These are phyloP conservation scores for Actinia equina DNA, from an alignment of 64 coral and sea anemone species.

Conservation along the genomic window DNA sequence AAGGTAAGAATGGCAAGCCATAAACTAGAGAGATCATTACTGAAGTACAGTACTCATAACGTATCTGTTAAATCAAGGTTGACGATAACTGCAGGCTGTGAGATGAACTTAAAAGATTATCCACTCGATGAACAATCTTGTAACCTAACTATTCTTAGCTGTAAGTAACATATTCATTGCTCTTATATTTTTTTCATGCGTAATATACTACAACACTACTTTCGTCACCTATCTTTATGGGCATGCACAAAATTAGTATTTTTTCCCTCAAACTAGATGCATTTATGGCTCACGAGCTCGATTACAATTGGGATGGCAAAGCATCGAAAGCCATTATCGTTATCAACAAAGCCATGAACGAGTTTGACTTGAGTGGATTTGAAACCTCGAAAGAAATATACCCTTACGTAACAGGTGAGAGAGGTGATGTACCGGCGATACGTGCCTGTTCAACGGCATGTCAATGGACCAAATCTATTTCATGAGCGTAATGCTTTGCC, in stretches of 20 bases:
- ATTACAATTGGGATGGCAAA: constrained; percentile 31
- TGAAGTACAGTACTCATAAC: no score
- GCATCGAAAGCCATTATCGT: constrained; percentile 19
- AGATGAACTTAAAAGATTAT: constrained; percentile 67
- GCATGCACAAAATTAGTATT: neutral
- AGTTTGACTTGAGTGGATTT: constrained; percentile 31
- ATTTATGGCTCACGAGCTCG: constrained; percentile 9
- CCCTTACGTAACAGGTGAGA: constrained; percentile 28
- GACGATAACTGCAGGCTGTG: constrained; percentile 67
- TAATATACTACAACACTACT: no score
- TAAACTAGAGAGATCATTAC: neutral
- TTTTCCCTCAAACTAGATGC: neutral
- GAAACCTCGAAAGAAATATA: constrained; percentile 40
- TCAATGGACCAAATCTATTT: no score
- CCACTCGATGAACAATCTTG: constrained; percentile 70
- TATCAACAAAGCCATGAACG: constrained; percentile 53
- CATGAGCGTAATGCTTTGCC: no score
- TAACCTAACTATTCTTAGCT: constrained; percentile 68
- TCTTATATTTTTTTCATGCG: no score
- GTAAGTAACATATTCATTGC: constrained; percentile 27
- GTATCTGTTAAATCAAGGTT: constrained; percentile 28
- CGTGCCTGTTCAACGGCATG: no score
- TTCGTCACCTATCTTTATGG: no score
- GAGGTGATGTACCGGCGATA: neutral
- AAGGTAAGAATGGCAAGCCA: constrained; percentile 28